A percentile compares a stretch with the other conserved stretches of the same genome.
Evolutionary conservation across 2,113 vertebrate genomes (phyloP).

Genomic region (Oncorhynchus mykiss): DNA sequence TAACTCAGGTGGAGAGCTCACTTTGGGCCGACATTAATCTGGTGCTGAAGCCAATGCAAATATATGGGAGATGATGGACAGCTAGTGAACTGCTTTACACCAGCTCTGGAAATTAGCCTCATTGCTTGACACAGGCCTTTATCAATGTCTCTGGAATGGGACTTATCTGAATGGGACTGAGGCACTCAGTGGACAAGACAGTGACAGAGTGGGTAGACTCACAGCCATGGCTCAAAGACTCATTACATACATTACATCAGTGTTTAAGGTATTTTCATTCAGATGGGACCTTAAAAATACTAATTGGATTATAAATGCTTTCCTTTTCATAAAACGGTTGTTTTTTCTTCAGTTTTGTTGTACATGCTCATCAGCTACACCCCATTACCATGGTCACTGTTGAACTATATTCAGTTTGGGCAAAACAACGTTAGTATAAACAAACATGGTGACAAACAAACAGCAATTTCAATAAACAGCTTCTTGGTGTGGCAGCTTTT

Average conservation of each 20-base stretch:
- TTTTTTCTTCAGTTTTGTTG: constrained; percentile 21
- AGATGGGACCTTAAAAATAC: constrained; percentile 52
- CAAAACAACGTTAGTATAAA: neutral
- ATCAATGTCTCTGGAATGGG: constrained; percentile 63
- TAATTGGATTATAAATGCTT: constrained; percentile 67
- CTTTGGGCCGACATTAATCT: constrained; percentile 65
- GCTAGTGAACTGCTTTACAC: constrained; percentile 40
- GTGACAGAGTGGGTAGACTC: constrained; percentile 63
- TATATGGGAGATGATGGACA: constrained; percentile 56
- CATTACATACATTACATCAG: constrained; percentile 57
- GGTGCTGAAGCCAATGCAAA: constrained; percentile 59
- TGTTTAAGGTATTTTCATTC: constrained; percentile 59
- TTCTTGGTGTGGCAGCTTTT: neutral
- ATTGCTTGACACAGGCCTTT: constrained; percentile 46
- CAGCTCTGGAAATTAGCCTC: constrained; percentile 42
- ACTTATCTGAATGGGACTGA: constrained; percentile 60
- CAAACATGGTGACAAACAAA: neutral
- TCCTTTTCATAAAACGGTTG: constrained; percentile 27
- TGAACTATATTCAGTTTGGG: no score
- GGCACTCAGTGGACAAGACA: constrained; percentile 64
- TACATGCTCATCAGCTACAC: constrained; percentile 37
- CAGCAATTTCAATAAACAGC: no score
- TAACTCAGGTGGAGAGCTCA: constrained; percentile 60
- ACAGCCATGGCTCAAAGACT: constrained; percentile 63
- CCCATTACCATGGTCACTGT: constrained; percentile 11